Percentiles rank a stretch among this genome's conserved stretches.
Evolutionary conservation across 2,888 invertebrate species (phyloP).

Genomic region (Coleophora flavipennella): DNA sequence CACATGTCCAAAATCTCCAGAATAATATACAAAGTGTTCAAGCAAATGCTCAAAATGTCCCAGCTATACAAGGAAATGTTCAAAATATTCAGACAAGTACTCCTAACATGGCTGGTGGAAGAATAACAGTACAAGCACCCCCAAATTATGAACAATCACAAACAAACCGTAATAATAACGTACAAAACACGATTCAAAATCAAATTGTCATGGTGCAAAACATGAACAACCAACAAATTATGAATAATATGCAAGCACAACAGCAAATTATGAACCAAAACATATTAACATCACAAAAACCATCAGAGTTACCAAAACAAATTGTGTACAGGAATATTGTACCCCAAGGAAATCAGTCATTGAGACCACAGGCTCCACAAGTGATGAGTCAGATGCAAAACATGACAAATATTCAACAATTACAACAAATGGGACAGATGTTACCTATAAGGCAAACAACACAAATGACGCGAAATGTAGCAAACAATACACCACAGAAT

Average conservation of each 20-base stretch:
- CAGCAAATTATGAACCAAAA: constrained; percentile 3
- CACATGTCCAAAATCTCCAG: constrained; percentile 1
- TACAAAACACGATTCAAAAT: constrained; percentile 1
- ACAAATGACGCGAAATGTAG: constrained; percentile 9
- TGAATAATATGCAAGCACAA: not conserved
- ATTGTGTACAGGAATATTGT: constrained; percentile 7
- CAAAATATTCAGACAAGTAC: constrained; percentile 10
- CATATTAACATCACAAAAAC: not conserved
- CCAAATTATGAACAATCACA: constrained; percentile 18
- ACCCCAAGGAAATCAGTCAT: constrained; percentile 2
- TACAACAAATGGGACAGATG: constrained; percentile 17
- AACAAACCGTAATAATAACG: constrained; percentile 5
- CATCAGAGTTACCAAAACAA: constrained; percentile 18
- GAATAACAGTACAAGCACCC: constrained; percentile 15
- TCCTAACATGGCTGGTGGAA: constrained; percentile 1
- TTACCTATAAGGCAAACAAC: not conserved
- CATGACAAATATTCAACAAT: constrained; percentile 1
- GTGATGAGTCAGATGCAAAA: constrained; percentile 1
- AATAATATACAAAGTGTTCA: not conserved
- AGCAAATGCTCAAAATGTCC: not conserved
- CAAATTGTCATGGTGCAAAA: constrained; percentile 7
- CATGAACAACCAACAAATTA: constrained; percentile 1
- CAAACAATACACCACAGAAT: not conserved
- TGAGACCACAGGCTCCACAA: constrained; percentile 1
- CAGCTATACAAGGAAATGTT: not conserved